Percentiles rank a stretch among this genome's conserved stretches.
phyloP scores from a whole-genome alignment of 2,888 invertebrate genomes.

The Cheilosia soror region DNA sequence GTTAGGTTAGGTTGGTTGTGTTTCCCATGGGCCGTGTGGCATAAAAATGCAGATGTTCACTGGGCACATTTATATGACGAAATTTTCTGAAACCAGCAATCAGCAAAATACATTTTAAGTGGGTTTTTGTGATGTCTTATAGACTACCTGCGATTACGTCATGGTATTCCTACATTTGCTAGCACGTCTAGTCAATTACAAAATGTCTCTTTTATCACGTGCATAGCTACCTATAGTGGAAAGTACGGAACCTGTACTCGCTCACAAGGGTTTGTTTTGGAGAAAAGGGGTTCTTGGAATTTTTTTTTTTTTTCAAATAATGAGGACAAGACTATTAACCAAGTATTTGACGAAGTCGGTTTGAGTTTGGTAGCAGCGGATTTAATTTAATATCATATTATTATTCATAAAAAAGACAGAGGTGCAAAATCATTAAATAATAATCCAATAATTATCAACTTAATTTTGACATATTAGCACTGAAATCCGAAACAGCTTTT shows the following conservation, averaged over 20 bases:
- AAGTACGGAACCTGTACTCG: not conserved
- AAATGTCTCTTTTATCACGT: not conserved
- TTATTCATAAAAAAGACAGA: too few species aligned
- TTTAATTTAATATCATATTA: too few species aligned
- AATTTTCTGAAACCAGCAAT: constrained; percentile 47
- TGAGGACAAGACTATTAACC: too few species aligned
- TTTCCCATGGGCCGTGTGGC: not conserved
- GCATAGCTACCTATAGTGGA: not conserved
- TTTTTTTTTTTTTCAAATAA: too few species aligned
- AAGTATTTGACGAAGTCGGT: too few species aligned
- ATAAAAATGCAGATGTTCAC: constrained; percentile 41
- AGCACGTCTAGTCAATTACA: not conserved
- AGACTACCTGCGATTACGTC: constrained; percentile 51
- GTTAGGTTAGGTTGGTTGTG: not conserved
- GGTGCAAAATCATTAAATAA: too few species aligned
- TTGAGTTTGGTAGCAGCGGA: too few species aligned
- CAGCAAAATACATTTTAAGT: constrained; percentile 21
- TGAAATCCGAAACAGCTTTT: too few species aligned
- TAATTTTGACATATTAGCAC: too few species aligned
- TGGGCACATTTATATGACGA: constrained; percentile 49
- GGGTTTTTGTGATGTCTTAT: constrained; percentile 14
- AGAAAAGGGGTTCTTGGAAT: too few species aligned
- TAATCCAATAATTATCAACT: too few species aligned
- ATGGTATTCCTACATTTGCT: not conserved
- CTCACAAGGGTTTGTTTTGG: too few species aligned